Evolutionary conservation across 2,888 invertebrate genomes (phyloP).

Genomic region (Caenorhabditis macrosperma): DNA sequence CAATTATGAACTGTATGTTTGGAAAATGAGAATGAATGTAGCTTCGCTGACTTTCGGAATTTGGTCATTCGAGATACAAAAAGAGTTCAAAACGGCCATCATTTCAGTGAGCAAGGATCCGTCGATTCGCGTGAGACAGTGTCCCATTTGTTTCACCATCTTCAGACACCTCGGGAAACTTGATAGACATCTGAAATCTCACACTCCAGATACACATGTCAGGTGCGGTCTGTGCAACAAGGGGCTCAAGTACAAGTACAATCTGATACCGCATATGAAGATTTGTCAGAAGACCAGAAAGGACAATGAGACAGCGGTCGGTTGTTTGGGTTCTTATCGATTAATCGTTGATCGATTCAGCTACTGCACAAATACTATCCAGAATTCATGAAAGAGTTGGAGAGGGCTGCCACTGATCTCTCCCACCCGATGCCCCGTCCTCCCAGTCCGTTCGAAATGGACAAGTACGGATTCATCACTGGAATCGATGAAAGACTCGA

Average conservation of each 20-base stretch:
- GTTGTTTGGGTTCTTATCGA: neutral
- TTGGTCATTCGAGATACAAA: no score
- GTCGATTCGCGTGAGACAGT: no score
- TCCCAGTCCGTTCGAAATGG: neutral
- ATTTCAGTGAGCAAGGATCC: no score
- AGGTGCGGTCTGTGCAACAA: neutral
- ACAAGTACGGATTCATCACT: neutral
- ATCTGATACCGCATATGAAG: neutral
- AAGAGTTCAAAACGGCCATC: no score
- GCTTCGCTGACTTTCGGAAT: no score
- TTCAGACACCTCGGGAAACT: neutral
- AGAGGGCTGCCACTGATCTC: neutral
- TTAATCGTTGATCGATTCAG: neutral
- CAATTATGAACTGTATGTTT: no score
- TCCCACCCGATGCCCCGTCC: neutral
- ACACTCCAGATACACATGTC: neutral
- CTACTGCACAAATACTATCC: neutral
- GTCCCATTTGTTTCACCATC: no score
- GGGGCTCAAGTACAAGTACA: conserved; percentile 8
- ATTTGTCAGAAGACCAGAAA: neutral
- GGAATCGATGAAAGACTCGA: conserved; percentile 2
- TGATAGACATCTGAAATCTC: neutral
- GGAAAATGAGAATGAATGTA: no score
- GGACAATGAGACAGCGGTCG: neutral
- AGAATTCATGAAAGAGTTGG: neutral